phyloP scores from a whole-genome alignment of 2,797 vertebrate species.

The Chrysocyon brachyurus region DNA sequence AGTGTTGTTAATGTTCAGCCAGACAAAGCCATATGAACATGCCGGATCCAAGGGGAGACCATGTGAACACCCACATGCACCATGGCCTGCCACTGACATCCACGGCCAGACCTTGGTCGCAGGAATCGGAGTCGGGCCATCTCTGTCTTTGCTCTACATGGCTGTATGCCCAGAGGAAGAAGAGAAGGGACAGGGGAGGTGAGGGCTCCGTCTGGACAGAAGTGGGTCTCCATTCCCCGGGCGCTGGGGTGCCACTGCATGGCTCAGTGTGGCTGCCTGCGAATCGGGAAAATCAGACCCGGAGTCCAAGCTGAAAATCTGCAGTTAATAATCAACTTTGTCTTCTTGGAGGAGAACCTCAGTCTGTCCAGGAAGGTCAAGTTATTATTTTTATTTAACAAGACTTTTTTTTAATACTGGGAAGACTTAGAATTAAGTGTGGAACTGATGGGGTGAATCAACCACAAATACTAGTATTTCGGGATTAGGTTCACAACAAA shows the following conservation, averaged over 20 bases:
- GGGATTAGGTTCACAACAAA: not conserved
- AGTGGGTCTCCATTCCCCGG: not conserved
- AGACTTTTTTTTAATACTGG: not conserved
- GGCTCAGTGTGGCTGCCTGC: not conserved
- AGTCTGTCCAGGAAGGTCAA: not conserved
- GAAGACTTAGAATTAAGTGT: not conserved
- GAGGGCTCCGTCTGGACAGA: not conserved
- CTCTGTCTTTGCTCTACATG: not conserved
- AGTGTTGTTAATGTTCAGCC: not conserved
- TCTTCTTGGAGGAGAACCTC: not conserved
- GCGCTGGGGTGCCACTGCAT: fast-evolving
- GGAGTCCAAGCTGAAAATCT: not conserved
- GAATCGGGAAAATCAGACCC: not conserved
- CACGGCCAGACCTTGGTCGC: not conserved
- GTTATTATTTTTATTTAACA: not conserved
- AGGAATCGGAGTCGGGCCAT: not conserved
- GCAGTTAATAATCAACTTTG: not conserved
- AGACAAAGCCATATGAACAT: not conserved
- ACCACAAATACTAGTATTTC: not conserved
- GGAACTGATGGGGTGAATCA: not conserved
- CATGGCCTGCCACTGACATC: not conserved
- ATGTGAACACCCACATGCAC: fast-evolving
- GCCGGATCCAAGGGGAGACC: fast-evolving
- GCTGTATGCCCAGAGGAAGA: not conserved
- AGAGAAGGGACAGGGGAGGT: not conserved